Evolutionary conservation across 2,888 invertebrate genomes (phyloP).

Genomic region (Polyploca ridens): DNA sequence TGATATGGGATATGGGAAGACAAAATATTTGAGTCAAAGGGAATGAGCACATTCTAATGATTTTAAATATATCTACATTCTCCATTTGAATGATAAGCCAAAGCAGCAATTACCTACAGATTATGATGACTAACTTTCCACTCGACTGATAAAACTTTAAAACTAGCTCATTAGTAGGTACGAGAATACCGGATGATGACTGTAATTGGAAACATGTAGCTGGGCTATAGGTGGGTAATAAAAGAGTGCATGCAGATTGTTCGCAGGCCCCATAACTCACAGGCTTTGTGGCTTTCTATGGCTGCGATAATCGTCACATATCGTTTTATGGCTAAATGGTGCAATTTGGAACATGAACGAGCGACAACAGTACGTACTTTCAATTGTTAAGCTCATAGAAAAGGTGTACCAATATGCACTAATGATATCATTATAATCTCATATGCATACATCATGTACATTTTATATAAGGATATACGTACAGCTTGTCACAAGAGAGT

Average conservation of each 20-base stretch:
- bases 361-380: not conserved
- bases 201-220: not conserved
- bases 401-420: not conserved
- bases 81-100: not conserved
- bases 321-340: not conserved
- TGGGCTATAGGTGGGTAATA: not conserved
- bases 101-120: not conserved
- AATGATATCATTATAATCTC: not conserved
- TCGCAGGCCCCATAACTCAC: not conserved
- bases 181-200: not conserved
- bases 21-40: too few relatives aligned
- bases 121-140: not conserved
- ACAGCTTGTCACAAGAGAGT: slow-evolving; percentile 57
- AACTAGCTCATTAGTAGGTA: not conserved
- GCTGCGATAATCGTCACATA: not conserved
- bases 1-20: too few relatives aligned
- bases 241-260: not conserved
- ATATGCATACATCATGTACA: not conserved
- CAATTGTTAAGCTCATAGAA: not conserved
- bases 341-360: not conserved
- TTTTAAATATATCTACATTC: not conserved
- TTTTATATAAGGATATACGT: slow-evolving; percentile 15
- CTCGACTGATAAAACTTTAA: not conserved
- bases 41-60: not conserved
- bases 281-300: not conserved